Conservation (phyloP, 2,888 invertebrate species). For the Agrilus cyanescens region DNA sequence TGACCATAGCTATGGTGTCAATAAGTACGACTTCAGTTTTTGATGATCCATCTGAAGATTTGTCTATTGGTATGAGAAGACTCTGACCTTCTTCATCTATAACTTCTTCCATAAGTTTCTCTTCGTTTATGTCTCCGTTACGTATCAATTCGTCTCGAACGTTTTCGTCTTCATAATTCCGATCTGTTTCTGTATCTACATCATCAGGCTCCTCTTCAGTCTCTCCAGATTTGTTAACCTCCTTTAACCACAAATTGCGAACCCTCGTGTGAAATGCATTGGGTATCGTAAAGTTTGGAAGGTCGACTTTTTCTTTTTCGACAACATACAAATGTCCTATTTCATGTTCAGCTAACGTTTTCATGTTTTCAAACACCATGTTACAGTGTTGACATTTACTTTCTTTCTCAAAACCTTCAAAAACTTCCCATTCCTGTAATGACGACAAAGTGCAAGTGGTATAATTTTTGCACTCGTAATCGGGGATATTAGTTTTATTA, state of each 20-base stretch:
- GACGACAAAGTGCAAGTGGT: background rate
- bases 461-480: conserved; percentile 21
- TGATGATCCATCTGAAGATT: background rate
- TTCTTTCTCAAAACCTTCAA: conserved; percentile 10
- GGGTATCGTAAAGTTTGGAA: conserved; percentile 24
- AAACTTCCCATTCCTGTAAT: background rate
- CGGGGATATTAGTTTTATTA: conserved; percentile 27
- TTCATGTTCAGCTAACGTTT: conserved; percentile 30
- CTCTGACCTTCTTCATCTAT: conserved; percentile 19
- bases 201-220: conserved; percentile 10
- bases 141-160: background rate
- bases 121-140: background rate
- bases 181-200: conserved; percentile 12
- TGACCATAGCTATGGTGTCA: conserved; percentile 24
- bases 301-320: conserved; percentile 26
- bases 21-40: conserved; percentile 18
- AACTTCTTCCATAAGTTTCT: conserved; percentile 5
- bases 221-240: background rate
- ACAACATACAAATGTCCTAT: conserved; percentile 29
- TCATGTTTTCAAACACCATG: conserved; percentile 24
- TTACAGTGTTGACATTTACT: conserved; percentile 29
- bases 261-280: conserved; percentile 22
- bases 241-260: conserved; percentile 30
- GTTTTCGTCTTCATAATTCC: conserved; percentile 12
- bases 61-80: conserved; percentile 14